These are phyloP conservation scores for Meriones unguiculatus DNA, from an alignment of 2,113 vertebrate genomes.

Conservation along the genomic window DNA sequence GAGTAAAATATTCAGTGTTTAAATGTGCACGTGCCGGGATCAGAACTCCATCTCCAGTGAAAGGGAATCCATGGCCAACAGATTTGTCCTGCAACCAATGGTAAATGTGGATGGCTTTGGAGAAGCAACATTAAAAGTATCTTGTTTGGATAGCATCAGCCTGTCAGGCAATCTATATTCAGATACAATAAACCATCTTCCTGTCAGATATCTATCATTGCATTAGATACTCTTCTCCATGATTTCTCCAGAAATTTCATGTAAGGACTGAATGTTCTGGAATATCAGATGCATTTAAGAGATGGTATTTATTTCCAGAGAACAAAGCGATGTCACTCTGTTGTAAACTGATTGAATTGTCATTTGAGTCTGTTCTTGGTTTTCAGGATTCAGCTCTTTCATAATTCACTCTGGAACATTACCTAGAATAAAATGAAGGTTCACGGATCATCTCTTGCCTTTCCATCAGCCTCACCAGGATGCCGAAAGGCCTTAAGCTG, in stretches of 20 bases:
- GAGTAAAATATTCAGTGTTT: background rate
- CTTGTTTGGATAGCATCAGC: background rate
- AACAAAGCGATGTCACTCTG: background rate
- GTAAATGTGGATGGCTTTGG: background rate
- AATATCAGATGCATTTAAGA: constrained; percentile 15
- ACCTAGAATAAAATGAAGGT: background rate
- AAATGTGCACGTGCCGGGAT: background rate
- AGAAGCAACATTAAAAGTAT: background rate
- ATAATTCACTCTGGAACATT: constrained; percentile 49
- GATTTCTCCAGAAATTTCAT: background rate
- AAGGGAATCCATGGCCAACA: background rate
- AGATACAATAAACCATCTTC: background rate
- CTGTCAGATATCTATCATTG: background rate
- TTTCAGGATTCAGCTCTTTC: constrained; percentile 38
- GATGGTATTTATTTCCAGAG: background rate
- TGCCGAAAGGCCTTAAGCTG: background rate
- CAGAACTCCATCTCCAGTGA: background rate
- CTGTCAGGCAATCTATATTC: background rate
- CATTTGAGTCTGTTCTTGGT: background rate
- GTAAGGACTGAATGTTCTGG: background rate
- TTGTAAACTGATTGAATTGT: background rate
- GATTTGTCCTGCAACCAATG: background rate
- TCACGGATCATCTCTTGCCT: background rate
- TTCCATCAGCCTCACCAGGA: background rate
- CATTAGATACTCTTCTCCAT: background rate